Percentiles rank a stretch among this genome's conserved stretches.
phyloP scores from a whole-genome alignment of 2,113 vertebrate species.

The Labeo catla region DNA sequence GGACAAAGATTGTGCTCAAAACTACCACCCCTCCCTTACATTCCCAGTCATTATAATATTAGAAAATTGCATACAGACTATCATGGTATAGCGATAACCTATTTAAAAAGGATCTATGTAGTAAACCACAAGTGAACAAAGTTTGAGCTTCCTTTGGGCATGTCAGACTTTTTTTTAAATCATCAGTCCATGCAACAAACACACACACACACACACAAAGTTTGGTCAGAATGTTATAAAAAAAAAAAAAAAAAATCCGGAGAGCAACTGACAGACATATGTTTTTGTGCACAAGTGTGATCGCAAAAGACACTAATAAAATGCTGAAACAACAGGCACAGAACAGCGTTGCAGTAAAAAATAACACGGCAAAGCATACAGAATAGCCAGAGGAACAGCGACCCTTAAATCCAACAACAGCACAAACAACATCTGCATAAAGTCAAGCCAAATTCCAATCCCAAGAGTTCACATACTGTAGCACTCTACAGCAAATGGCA shows the following conservation, averaged over 20 bases:
- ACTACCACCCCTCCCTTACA: not conserved
- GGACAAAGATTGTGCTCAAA: not conserved
- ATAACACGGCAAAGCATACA: not conserved
- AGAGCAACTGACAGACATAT: not conserved
- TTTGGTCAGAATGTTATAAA: not conserved
- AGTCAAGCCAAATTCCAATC: conserved; percentile 34
- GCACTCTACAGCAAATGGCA: conserved; percentile 34
- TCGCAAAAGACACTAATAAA: not conserved
- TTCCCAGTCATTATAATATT: not conserved
- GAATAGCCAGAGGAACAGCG: not conserved
- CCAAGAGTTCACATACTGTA: not conserved
- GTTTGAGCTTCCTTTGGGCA: conserved; percentile 62
- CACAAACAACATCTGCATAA: conserved; percentile 39
- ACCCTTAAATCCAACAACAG: conserved; percentile 25
- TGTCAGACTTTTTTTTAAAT: not conserved
- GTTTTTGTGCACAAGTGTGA: not conserved
- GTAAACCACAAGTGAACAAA: not conserved
- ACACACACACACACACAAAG: not conserved
- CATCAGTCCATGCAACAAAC: not conserved
- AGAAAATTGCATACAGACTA: not conserved
- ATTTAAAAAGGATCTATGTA: not conserved
- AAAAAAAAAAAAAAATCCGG: not conserved
- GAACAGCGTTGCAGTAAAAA: not conserved
- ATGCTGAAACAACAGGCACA: not conserved
- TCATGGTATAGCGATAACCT: not conserved